Evolutionary conservation across 2,888 invertebrate species (phyloP).

Genomic region (Tolmerus cingulatus): DNA sequence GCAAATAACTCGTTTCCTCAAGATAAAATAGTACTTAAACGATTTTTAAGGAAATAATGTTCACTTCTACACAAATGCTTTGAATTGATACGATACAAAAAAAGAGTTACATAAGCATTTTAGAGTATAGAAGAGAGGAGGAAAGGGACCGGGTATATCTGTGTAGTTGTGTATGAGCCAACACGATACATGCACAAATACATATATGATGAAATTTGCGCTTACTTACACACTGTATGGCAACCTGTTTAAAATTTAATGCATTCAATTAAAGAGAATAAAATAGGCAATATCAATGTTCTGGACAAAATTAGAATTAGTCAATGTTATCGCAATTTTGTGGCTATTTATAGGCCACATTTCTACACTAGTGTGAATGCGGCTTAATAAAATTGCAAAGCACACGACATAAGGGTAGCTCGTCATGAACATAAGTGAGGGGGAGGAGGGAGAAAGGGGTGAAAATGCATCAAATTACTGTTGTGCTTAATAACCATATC

Average conservation of each 20-base stretch:
- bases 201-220: not conserved
- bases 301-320: not conserved
- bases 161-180: not conserved
- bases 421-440: not conserved
- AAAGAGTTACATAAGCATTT: not conserved
- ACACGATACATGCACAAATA: not conserved
- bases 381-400: not conserved
- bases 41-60: not conserved
- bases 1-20: not conserved
- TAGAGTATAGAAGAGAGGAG: not conserved
- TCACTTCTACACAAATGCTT: not conserved
- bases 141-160: not conserved
- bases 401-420: not conserved
- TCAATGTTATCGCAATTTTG: not conserved
- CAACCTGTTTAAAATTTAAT: not conserved
- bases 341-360: not conserved
- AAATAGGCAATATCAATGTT: not conserved
- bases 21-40: not conserved
- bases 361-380: not conserved
- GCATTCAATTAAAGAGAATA: not conserved
- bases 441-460: not conserved
- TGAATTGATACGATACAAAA: not conserved
- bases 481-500: not conserved
- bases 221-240: not conserved
- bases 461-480: not conserved